Evolutionary conservation across 2,888 invertebrate genomes (phyloP), one percentile per base, ranked within the genome.

Genomic region (Orchestes rusci): DNA sequence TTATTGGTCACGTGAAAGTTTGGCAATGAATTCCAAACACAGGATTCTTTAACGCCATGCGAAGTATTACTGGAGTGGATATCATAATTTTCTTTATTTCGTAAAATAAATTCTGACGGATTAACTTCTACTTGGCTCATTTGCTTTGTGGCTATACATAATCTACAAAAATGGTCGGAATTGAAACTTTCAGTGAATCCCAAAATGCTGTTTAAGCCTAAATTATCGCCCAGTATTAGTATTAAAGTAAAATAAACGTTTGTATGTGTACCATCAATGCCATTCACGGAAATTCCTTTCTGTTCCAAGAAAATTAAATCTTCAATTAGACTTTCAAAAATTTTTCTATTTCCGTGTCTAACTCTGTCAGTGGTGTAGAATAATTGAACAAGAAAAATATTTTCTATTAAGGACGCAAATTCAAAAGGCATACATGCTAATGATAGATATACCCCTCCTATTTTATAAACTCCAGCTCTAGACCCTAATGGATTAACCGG

Each of bases 351-450:
- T 2, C 32, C 20, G 32, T 19, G 13, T 3, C 1, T 32, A 7
- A 4, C 30, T 38, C 43, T 4, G 32, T 47, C 47, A 13, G 27
- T 27, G 3, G 43, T 4, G 34, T 43, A 43, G 3, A 34, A 33
- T n/a, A 47, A 18, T 28, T 47, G 33, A 18, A 12, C 8, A 4
- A 47, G 31, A 29, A 47, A 43, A 12, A 47, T 47, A 17, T 47
- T 47, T 16, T 38, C 38, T 18, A 47, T 18, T 16, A 15, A 15
- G 1, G 43, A 47, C 2, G 39, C 5, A 39, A 16, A 38, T 8
- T 39, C 16, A 20, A 39, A 30, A 19, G 47, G 47, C 7, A 47
- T 43, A 28, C 47, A 38, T 5, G 39, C 42, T 19, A 47, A 29
- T 12, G 40, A 41, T 10, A 45, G 17, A 27, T 45, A 45, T 2